phyloP scores from a whole-genome alignment of 2,888 invertebrate genomes.

The Ptilodon capucinus region DNA sequence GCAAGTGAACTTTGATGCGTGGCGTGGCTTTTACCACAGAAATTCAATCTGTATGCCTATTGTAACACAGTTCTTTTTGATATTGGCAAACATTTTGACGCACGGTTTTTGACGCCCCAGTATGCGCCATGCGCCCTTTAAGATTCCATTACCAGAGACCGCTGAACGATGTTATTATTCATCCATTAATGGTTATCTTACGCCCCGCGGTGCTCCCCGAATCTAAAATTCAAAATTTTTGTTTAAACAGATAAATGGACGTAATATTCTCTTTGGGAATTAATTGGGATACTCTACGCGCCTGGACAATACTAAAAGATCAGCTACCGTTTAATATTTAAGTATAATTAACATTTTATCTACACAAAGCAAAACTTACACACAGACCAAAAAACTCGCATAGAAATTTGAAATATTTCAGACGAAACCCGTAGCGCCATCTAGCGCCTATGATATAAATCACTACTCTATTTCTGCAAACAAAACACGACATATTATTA shows the following conservation, averaged over 20 bases:
- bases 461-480: background rate
- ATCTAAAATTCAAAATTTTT: slow-evolving; percentile 46
- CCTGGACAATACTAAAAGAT: slow-evolving; percentile 25
- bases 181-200: slow-evolving; percentile 52
- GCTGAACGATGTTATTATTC: slow-evolving; percentile 55
- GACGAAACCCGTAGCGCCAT: background rate
- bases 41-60: no score
- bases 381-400: no score
- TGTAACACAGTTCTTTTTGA: no score
- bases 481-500: background rate
- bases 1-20: no score
- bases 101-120: no score
- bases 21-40: no score
- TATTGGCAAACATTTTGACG: no score
- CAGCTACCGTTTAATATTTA: slow-evolving; percentile 6
- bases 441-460: background rate
- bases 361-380: background rate
- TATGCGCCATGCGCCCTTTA: no score
- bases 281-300: slow-evolving; percentile 35
- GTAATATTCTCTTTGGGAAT: slow-evolving; percentile 49
- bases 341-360: background rate
- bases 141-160: slow-evolving; percentile 52
- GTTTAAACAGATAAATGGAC: slow-evolving; percentile 64
- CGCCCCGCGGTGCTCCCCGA: slow-evolving; percentile 46
- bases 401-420: no score